phyloP scores from a whole-genome alignment of 2,113 vertebrate species.

The Scolopax mira region DNA sequence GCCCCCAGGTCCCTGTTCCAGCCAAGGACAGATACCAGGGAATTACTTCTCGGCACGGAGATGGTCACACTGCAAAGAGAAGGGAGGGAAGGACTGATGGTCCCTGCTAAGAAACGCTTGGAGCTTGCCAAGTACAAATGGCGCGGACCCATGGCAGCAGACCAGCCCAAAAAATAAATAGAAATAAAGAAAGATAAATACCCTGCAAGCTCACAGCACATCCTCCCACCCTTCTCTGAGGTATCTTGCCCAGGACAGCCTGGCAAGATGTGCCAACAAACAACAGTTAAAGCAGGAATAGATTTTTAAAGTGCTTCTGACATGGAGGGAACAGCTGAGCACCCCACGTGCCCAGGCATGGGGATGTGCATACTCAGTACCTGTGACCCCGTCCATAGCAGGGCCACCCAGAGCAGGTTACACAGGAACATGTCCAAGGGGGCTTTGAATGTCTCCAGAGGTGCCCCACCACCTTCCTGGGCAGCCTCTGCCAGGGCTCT shows the following conservation, averaged over 20 bases:
- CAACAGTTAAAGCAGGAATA: not conserved
- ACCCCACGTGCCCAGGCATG: too few relatives aligned
- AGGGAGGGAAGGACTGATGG: not conserved
- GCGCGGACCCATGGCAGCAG: not conserved
- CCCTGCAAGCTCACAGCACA: not conserved
- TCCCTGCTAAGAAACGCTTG: not conserved
- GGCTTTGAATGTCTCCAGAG: too few relatives aligned
- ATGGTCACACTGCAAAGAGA: not conserved
- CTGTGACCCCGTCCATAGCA: not conserved
- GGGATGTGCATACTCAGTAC: not conserved
- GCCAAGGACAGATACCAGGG: fast-evolving
- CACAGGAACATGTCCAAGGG: too few relatives aligned
- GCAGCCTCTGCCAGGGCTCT: too few relatives aligned
- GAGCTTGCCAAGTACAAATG: not conserved
- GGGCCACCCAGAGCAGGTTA: too few relatives aligned
- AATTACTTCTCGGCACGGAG: not conserved
- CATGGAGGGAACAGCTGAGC: fast-evolving
- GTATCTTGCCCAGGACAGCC: too few relatives aligned
- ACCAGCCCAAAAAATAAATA: not conserved
- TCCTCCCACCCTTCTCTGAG: not conserved
- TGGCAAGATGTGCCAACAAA: not conserved
- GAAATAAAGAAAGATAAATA: not conserved
- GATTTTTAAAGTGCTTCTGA: not conserved
- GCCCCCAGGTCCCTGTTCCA: not conserved
- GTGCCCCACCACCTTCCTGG: too few relatives aligned